phyloP scores from a whole-genome alignment of 2,888 invertebrate species.

The Orchestes rusci region DNA sequence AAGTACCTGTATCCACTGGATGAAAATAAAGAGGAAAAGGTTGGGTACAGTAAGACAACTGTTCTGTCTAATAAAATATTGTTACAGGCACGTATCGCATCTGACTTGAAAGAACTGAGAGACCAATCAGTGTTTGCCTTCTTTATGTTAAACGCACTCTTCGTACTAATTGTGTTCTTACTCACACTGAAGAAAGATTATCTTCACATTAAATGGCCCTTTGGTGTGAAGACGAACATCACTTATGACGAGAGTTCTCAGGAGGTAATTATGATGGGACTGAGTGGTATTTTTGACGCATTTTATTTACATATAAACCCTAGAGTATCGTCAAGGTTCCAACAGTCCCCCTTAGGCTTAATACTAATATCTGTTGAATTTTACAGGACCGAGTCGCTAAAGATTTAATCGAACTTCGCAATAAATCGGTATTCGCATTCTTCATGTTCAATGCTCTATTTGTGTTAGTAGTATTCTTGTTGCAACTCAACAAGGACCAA shows the following conservation, averaged over 20 bases:
- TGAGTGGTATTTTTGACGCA: conserved; percentile 17
- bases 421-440: conserved; percentile 96
- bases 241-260: conserved; percentile 83
- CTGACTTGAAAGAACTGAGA: conserved; percentile 87
- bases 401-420: conserved; percentile 90
- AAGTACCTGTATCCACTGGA: conserved; percentile 93
- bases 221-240: conserved; percentile 89
- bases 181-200: conserved; percentile 97
- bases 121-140: conserved; percentile 94
- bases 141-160: conserved; percentile 98
- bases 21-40: conserved; percentile 87
- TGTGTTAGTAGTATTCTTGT: conserved; percentile 96
- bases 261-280: conserved; percentile 66
- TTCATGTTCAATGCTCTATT: conserved; percentile 99
- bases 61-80: too few relatives aligned
- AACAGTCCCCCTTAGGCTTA: conserved; percentile 48
- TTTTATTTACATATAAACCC: conserved; percentile 5
- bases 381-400: conserved; percentile 81
- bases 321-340: conserved; percentile 36
- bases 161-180: conserved; percentile 97
- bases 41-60: conserved; percentile 34
- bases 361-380: conserved; percentile 43
- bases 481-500: conserved; percentile 98
- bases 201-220: conserved; percentile 93
- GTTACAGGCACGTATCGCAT: conserved; percentile 83